Percentiles rank a stretch among this genome's conserved stretches.
These are phyloP conservation scores for Bimastos eiseni DNA, from an alignment of 2,888 invertebrate genomes.

Conservation along the genomic window DNA sequence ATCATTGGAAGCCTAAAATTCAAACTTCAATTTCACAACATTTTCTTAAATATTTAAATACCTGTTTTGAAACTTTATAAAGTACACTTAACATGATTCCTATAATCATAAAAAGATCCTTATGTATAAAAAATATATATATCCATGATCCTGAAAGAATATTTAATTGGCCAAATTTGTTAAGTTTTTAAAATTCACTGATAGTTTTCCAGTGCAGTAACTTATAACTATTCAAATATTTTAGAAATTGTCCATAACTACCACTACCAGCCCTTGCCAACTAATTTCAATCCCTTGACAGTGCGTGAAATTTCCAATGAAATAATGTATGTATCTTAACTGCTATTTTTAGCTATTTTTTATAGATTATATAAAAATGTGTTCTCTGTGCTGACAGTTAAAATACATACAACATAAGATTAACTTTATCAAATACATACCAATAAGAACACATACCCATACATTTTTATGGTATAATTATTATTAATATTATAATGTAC, in stretches of 20 bases:
- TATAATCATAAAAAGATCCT: not conserved
- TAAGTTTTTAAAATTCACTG: no score
- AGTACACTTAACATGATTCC: not conserved
- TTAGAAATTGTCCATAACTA: no score
- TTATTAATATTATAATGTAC: not conserved
- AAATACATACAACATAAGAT: constrained; percentile 3
- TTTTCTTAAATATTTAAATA: not conserved
- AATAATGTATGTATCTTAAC: no score
- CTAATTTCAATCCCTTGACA: no score
- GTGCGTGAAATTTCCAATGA: no score
- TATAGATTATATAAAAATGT: no score
- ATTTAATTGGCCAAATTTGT: not conserved
- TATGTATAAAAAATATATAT: not conserved
- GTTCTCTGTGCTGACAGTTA: no score
- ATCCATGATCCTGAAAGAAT: no score
- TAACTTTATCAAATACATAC: not conserved
- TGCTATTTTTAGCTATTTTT: no score
- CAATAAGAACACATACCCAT: not conserved
- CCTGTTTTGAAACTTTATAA: not conserved
- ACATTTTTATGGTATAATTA: not conserved
- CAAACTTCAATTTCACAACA: not conserved
- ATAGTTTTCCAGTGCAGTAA: no score
- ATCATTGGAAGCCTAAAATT: not conserved
- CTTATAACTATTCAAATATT: no score
- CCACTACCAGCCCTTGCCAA: no score